These are phyloP conservation scores for Drepana falcataria DNA, from an alignment of 2,888 invertebrate genomes.

Conservation along the genomic window DNA sequence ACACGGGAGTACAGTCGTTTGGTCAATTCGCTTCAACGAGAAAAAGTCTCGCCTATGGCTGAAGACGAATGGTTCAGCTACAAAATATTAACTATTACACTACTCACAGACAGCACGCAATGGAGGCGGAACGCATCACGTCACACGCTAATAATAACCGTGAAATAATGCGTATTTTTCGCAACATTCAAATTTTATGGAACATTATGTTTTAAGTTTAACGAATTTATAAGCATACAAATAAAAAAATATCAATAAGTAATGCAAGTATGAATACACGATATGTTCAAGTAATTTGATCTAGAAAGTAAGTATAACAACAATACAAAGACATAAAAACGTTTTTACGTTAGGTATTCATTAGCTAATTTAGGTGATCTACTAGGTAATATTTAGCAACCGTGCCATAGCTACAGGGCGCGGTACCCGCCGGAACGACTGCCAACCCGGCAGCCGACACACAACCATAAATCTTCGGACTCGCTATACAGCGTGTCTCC, in stretches of 20 bases:
- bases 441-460: conserved; percentile 30
- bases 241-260: background rate
- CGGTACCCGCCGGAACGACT: conserved; percentile 20
- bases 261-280: no score
- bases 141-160: conserved; percentile 1
- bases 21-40: conserved; percentile 9
- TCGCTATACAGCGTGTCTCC: conserved; percentile 2
- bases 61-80: background rate
- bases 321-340: no score
- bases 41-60: background rate
- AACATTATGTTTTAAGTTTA: background rate
- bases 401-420: conserved; percentile 15
- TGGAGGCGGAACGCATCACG: background rate
- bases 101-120: background rate
- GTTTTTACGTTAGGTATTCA: background rate
- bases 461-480: conserved; percentile 29
- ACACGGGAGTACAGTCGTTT: conserved; percentile 17
- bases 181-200: background rate
- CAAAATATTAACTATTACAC: background rate
- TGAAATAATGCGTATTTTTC: background rate
- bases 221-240: background rate
- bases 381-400: background rate
- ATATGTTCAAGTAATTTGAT: no score
- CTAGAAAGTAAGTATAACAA: no score
- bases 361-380: background rate